Evolutionary conservation across 1,140 invertebrate genomes (phyloP).

Genomic region (Drosophila equinoxialis): DNA sequence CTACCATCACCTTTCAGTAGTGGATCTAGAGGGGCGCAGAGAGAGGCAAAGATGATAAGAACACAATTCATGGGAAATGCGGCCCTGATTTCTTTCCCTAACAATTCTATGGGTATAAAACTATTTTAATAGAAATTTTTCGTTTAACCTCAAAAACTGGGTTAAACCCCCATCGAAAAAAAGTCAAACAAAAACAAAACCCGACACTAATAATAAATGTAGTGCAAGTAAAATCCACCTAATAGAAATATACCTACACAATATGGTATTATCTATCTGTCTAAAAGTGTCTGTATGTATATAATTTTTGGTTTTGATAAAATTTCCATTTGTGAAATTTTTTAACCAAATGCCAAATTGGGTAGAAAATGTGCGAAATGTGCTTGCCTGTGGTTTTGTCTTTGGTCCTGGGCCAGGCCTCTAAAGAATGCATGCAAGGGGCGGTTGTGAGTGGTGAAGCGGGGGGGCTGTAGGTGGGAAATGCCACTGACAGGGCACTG

Average conservation of each 20-base stretch:
- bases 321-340: conserved; percentile 9
- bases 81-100: too few relatives aligned
- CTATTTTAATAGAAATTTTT: too few relatives aligned
- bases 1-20: too few relatives aligned
- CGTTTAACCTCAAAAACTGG: too few relatives aligned
- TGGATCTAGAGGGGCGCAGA: too few relatives aligned
- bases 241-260: background rate
- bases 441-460: background rate
- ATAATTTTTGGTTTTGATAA: conserved; percentile 18
- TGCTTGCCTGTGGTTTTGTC: conserved; percentile 42
- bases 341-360: conserved; percentile 6
- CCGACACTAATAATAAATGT: background rate
- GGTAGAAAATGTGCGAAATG: conserved; percentile 31
- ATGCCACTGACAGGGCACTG: conserved; percentile 60
- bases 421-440: background rate
- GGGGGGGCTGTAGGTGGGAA: background rate
- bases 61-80: too few relatives aligned
- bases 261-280: background rate
- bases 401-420: conserved; percentile 13
- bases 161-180: too few relatives aligned
- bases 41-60: too few relatives aligned
- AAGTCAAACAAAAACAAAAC: background rate
- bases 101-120: too few relatives aligned
- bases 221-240: background rate
- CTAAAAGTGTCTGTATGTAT: conserved; percentile 5